A percentile compares a stretch with the other conserved stretches of the same genome.
Evolutionary conservation across 2,888 invertebrate genomes (phyloP).

Genomic region (Lagria hirta): DNA sequence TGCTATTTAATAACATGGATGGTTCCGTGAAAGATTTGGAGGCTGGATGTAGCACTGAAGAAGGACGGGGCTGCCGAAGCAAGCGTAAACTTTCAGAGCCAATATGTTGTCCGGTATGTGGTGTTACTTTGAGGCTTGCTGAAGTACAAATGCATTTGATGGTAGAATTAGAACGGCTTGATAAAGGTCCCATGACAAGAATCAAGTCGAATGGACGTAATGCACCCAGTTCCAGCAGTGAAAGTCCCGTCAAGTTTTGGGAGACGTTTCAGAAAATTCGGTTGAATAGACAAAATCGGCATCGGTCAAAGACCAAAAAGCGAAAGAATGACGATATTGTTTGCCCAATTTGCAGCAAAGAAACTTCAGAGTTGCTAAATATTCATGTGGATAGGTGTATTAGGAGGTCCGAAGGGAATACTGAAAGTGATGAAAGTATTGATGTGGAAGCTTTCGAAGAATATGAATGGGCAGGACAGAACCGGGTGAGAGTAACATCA

Average conservation of each 20-base stretch:
- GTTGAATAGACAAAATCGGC: slow-evolving; percentile 69
- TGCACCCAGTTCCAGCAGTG: slow-evolving; percentile 53
- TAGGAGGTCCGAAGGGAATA: slow-evolving; percentile 54
- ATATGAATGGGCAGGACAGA: slow-evolving; percentile 92
- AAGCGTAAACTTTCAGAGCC: slow-evolving; percentile 67
- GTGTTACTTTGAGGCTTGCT: slow-evolving; percentile 76
- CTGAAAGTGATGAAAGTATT: slow-evolving; percentile 73
- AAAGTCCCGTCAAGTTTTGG: slow-evolving; percentile 62
- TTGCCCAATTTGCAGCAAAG: slow-evolving; percentile 82
- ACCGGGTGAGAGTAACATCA: slow-evolving; percentile 72
- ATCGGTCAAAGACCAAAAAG: slow-evolving; percentile 67
- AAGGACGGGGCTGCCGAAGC: slow-evolving; percentile 55
- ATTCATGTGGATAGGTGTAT: slow-evolving; percentile 74
- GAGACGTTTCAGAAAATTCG: slow-evolving; percentile 75
- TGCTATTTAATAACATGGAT: no score
- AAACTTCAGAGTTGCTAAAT: slow-evolving; percentile 68
- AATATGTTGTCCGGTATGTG: slow-evolving; percentile 86
- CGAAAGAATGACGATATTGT: slow-evolving; percentile 63
- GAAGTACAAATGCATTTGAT: slow-evolving; percentile 83
- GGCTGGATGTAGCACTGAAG: slow-evolving; percentile 42
- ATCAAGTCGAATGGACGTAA: slow-evolving; percentile 47
- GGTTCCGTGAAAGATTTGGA: slow-evolving; percentile 34
- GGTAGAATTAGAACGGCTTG: slow-evolving; percentile 75
- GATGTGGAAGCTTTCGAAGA: slow-evolving; percentile 84
- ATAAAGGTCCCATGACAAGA: slow-evolving; percentile 56